phyloP scores from a whole-genome alignment of 2,888 invertebrate genomes.

The Campoplex capitator region DNA sequence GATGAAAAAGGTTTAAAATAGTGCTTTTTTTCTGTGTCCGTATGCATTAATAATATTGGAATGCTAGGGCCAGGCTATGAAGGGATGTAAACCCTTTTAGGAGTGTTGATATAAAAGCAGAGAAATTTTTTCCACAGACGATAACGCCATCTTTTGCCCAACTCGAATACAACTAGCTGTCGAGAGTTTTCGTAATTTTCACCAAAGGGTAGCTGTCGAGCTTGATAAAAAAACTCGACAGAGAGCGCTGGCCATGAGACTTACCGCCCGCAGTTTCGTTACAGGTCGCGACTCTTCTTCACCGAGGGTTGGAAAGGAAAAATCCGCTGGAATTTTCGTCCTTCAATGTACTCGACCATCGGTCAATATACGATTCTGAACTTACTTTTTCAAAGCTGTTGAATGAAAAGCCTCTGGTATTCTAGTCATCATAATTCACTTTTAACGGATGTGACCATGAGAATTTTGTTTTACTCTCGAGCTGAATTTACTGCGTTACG shows the following conservation, averaged over 20 bases:
- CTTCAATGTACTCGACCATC: neutral
- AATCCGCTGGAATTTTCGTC: neutral
- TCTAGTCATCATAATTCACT: neutral
- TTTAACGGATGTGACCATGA: neutral
- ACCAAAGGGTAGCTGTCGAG: conserved; percentile 4
- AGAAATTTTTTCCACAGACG: neutral
- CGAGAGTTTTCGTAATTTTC: neutral
- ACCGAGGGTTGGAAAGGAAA: conserved; percentile 43
- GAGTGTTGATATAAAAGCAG: neutral
- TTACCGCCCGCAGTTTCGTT: conserved; percentile 30
- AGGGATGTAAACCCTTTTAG: conserved; percentile 1
- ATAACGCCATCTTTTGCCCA: conserved; percentile 39
- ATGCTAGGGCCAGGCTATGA: neutral
- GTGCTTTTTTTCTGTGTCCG: neutral
- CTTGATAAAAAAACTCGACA: conserved; percentile 31
- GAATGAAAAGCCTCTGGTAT: neutral
- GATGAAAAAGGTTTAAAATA: neutral
- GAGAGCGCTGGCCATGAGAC: conserved; percentile 42
- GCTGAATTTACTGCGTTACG: no score
- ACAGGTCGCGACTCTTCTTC: conserved; percentile 47
- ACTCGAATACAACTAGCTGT: neutral
- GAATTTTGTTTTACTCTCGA: neutral
- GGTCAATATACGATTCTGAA: neutral
- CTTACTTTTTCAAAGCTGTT: neutral
- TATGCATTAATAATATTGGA: neutral